Percentiles rank a stretch among this genome's conserved stretches.
These are phyloP conservation scores for Picathartes gymnocephalus DNA, from an alignment of 2,113 vertebrate species.

Conservation along the genomic window DNA sequence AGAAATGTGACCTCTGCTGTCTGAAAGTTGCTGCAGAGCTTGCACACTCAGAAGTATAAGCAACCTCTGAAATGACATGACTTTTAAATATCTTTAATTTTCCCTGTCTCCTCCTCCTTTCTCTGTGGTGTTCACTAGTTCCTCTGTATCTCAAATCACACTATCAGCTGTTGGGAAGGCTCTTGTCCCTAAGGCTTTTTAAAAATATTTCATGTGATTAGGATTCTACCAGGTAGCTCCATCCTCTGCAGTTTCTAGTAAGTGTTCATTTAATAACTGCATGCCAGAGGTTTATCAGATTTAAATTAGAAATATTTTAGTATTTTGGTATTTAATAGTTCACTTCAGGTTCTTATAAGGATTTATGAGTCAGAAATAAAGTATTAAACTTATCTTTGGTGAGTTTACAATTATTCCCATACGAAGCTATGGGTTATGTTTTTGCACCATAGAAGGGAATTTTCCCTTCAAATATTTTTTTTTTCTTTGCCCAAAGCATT, in stretches of 20 bases:
- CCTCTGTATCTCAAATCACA: neutral
- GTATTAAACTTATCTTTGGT: conserved; percentile 19
- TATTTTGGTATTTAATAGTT: neutral
- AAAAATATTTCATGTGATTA: neutral
- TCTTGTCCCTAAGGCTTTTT: neutral
- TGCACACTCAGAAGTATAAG: neutral
- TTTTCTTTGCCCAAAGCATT: neutral
- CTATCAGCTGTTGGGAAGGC: neutral
- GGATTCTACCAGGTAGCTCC: neutral
- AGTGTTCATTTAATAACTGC: neutral
- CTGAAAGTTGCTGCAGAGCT: neutral
- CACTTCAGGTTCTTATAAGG: neutral
- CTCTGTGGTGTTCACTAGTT: neutral
- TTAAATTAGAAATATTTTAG: neutral
- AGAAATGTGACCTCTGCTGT: neutral
- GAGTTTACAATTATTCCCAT: neutral
- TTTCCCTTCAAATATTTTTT: neutral
- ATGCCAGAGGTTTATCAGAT: neutral
- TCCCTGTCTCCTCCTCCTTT: neutral
- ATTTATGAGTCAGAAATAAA: conserved; percentile 28
- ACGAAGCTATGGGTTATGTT: neutral
- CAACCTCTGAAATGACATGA: neutral
- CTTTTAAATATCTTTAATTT: neutral
- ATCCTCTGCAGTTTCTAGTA: neutral
- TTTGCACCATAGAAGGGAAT: conserved; percentile 35